Conservation (phyloP, 2,113 vertebrate genomes). For the Oryzias javanicus region DNA sequence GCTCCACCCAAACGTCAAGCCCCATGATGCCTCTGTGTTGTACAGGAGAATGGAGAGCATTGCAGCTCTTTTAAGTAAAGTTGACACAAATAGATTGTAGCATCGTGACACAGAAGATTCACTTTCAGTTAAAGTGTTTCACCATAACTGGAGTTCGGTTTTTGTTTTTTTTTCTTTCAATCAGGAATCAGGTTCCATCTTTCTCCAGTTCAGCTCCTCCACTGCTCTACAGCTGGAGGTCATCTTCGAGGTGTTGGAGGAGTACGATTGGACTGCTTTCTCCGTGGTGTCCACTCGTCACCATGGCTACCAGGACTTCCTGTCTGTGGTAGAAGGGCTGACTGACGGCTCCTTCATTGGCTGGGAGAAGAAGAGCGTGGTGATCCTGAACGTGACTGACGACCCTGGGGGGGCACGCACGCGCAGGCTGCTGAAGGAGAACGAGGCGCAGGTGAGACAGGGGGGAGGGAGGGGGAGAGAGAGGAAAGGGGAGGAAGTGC, state of each 20-base stretch:
- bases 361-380: constrained; percentile 93
- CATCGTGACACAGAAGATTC: constrained; percentile 20
- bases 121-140: constrained; percentile 36
- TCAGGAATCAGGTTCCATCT: constrained; percentile 92
- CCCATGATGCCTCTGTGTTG: constrained; percentile 42
- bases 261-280: constrained; percentile 94
- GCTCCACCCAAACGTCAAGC: constrained; percentile 52
- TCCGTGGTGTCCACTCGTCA: constrained; percentile 89
- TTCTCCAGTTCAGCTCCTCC: constrained; percentile 92
- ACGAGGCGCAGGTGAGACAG: constrained; percentile 87
- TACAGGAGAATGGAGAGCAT: constrained; percentile 53
- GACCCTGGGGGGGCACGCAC: constrained; percentile 85
- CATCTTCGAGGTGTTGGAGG: constrained; percentile 94
- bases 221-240: constrained; percentile 91
- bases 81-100: constrained; percentile 1
- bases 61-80: constrained; percentile 44
- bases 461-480: constrained; percentile 62
- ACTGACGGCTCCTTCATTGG: constrained; percentile 93
- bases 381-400: constrained; percentile 86
- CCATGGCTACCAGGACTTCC: constrained; percentile 91
- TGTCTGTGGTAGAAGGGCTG: constrained; percentile 89
- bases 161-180: constrained; percentile 35
- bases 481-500: constrained; percentile 71
- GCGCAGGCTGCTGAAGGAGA: constrained; percentile 86
- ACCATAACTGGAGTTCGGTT: constrained; percentile 48